A percentile compares a stretch with the other conserved stretches of the same genome.
These are phyloP conservation scores for Caranx ignobilis DNA, from an alignment of 2,113 vertebrate species.

Conservation along the genomic window DNA sequence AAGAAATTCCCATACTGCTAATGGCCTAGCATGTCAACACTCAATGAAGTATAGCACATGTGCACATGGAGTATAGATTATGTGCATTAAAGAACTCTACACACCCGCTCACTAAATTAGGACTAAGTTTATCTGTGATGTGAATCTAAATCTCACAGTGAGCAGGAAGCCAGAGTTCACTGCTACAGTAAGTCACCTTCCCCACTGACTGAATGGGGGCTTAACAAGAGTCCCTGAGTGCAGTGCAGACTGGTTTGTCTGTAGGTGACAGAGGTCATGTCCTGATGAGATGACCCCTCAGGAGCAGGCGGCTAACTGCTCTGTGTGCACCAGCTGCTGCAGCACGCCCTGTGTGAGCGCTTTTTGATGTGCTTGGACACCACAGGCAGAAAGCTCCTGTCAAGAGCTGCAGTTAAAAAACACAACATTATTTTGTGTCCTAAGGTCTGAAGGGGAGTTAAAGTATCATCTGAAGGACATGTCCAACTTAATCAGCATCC, in stretches of 20 bases:
- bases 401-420: conserved; percentile 10
- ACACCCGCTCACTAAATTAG: neutral
- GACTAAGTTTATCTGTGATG: neutral
- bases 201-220: neutral
- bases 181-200: neutral
- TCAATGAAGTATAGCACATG: neutral
- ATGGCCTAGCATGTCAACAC: neutral
- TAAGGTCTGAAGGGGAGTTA: conserved; percentile 31
- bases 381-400: conserved; percentile 1
- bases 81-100: neutral
- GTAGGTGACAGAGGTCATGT: conserved; percentile 7
- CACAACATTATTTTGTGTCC: conserved; percentile 31
- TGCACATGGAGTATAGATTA: no score
- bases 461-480: conserved; percentile 15
- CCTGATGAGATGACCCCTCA: conserved; percentile 1
- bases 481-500: neutral
- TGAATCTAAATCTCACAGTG: neutral
- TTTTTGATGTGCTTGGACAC: conserved; percentile 9
- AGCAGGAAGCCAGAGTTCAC: neutral
- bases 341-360: neutral
- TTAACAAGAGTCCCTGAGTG: neutral
- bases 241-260: neutral
- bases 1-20: neutral
- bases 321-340: conserved; percentile 33
- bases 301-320: conserved; percentile 11